Base-by-base conservation (phyloP, 2,113 vertebrate genomes). In the Typhlomys cinereus region DNA sequence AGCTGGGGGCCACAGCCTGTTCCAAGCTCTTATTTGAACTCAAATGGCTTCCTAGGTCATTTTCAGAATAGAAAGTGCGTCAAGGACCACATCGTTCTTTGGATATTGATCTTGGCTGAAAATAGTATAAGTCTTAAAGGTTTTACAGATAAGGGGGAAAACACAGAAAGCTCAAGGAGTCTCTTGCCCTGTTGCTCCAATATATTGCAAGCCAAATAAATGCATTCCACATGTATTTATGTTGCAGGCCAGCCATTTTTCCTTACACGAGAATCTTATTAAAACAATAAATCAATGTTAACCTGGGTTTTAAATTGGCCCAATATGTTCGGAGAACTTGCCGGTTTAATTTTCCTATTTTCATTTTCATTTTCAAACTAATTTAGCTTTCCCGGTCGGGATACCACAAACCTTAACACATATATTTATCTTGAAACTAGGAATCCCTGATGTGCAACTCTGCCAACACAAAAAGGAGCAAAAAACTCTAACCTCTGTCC, bases 281-380 rank as follows among this genome's bases (percentile, higher is more conserved):
- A 94, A 94, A 97, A 96, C 95, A 96, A 98, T 98, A 98, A 97
- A 97, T 98, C 98, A 98, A 6, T 92, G 88, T 96, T 96, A 97
- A 97, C 39, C 94, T 48, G 92, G 71, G 88, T 85, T 97, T 97
- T 96, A 96, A 97, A 96, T 95, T 84, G 94, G 93, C 85, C 83
- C 21, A 74, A 94, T 83, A 61, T 1, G 23, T 93, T 0, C 6
- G 92, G 95, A 90, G 94, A 96, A 93, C 95, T 96, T 94, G 88
- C 94, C 84, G 85, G 95, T 92, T 91, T 96, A 94, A 96, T 97
- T 97, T 85, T 96, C 86, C 94, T 87, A 91, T 96, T 96, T 97
- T 96, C 88, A 95, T 96, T 96, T 94, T 96, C 96, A 92, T 92
- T 97, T 95, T n/a, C n/a, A n/a, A 96, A 95, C 96, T 96, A 93